Evolutionary conservation across 1,140 invertebrate genomes (phyloP).

Genomic region (Leucophenga varia): DNA sequence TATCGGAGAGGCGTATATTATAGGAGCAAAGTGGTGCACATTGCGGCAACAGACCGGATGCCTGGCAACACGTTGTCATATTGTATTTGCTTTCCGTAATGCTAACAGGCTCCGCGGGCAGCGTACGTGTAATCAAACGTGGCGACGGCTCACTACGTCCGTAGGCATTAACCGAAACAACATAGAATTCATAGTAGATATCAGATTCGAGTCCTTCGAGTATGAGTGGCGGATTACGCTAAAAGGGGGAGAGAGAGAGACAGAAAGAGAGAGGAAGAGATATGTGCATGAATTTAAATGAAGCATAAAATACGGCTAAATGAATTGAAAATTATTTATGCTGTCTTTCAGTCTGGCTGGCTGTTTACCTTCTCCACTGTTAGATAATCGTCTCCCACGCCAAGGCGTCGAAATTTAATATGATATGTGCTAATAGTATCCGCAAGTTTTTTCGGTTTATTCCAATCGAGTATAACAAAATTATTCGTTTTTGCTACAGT

Average conservation of each 20-base stretch:
- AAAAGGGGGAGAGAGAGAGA: slow-evolving; percentile 8
- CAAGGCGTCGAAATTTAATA: slow-evolving; percentile 65
- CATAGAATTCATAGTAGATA: slow-evolving; percentile 78
- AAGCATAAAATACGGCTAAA: slow-evolving; percentile 25
- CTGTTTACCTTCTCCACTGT: slow-evolving; percentile 58
- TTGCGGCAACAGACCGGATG: slow-evolving; percentile 67
- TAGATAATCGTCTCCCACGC: slow-evolving; percentile 59
- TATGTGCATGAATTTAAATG: slow-evolving; percentile 32
- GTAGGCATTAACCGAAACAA: slow-evolving; percentile 78
- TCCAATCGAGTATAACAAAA: slow-evolving; percentile 79
- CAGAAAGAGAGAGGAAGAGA: not conserved
- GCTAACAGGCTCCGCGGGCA: slow-evolving; percentile 53
- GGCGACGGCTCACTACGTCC: slow-evolving; percentile 73
- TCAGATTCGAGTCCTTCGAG: slow-evolving; percentile 72
- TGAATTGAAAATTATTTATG: slow-evolving; percentile 4
- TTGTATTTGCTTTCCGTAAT: slow-evolving; percentile 62
- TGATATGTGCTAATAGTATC: slow-evolving; percentile 74
- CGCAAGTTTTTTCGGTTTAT: slow-evolving; percentile 66
- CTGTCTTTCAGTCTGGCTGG: not conserved
- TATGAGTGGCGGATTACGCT: slow-evolving; percentile 71
- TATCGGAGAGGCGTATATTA: slow-evolving; percentile 76
- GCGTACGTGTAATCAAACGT: slow-evolving; percentile 72
- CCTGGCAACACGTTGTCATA: slow-evolving; percentile 74
- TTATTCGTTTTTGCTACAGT: slow-evolving; percentile 71
- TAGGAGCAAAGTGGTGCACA: slow-evolving; percentile 82